Evolutionary conservation across 2,888 invertebrate species (phyloP).

Genomic region (Timandra comae): DNA sequence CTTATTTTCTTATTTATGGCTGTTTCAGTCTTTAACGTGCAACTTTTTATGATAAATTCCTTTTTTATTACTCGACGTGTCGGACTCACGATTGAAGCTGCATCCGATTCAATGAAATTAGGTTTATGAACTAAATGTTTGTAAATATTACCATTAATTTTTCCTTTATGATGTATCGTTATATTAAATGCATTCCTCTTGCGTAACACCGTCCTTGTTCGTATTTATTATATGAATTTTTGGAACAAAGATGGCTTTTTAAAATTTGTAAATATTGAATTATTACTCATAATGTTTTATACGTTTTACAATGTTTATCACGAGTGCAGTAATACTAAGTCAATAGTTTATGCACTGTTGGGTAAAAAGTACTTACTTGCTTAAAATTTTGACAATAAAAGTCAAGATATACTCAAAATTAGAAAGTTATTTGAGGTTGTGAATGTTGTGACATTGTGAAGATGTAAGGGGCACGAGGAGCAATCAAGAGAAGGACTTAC

Average conservation of each 20-base stretch:
- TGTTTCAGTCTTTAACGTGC: constrained; percentile 64
- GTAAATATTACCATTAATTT: constrained; percentile 39
- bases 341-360: too few relatives aligned
- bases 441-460: too few relatives aligned
- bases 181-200: constrained; percentile 21
- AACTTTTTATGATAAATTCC: constrained; percentile 70
- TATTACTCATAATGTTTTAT: too few relatives aligned
- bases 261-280: too few relatives aligned
- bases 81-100: constrained; percentile 43
- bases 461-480: too few relatives aligned
- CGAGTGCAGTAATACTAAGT: too few relatives aligned
- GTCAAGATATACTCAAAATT: too few relatives aligned
- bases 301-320: too few relatives aligned
- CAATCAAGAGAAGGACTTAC: too few relatives aligned
- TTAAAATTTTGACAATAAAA: too few relatives aligned
- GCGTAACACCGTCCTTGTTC: constrained; percentile 9
- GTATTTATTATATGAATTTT: constrained; percentile 18
- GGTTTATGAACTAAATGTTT: constrained; percentile 53
- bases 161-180: constrained; percentile 32
- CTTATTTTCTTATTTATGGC: constrained; percentile 69
- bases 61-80: constrained; percentile 51
- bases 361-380: too few relatives aligned
- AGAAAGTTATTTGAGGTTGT: too few relatives aligned
- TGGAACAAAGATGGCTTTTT: constrained; percentile 4
- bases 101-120: constrained; percentile 35